These are phyloP conservation scores for Helicolenus hilgendorfi DNA, from an alignment of 2,797 vertebrate species.

Conservation along the genomic window DNA sequence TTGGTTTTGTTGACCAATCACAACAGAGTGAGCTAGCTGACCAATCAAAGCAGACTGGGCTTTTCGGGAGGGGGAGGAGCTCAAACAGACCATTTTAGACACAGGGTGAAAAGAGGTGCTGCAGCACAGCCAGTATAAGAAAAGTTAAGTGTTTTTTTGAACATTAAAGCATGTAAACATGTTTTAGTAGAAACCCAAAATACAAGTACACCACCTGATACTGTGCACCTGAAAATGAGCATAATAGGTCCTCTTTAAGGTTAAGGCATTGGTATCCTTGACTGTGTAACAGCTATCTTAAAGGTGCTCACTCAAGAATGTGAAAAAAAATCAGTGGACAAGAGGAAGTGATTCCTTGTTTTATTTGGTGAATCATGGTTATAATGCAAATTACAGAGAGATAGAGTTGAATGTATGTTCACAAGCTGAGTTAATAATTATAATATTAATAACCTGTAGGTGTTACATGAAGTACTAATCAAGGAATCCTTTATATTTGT, in stretches of 20 bases:
- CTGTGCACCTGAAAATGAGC: too few relatives aligned
- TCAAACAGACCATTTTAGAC: neutral
- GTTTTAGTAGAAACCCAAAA: too few relatives aligned
- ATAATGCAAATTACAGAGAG: neutral
- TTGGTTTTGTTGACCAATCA: neutral
- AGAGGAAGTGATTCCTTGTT: neutral
- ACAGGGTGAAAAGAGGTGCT: neutral
- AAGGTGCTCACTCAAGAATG: neutral
- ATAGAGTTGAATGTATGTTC: neutral
- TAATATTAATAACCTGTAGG: neutral
- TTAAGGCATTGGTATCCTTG: neutral
- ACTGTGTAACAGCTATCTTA: neutral
- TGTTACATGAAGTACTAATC: neutral
- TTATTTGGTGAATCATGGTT: constrained; percentile 23
- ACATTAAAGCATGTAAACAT: too few relatives aligned
- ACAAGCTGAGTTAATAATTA: neutral
- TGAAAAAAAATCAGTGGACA: constrained; percentile 1
- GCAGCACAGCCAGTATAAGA: neutral
- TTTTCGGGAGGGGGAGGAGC: too few relatives aligned
- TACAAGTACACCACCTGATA: too few relatives aligned
- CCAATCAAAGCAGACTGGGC: too few relatives aligned
- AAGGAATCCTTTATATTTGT: neutral
- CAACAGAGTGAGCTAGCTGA: neutral
- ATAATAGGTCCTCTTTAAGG: neutral
- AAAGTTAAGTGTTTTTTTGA: too few relatives aligned